A percentile compares a stretch with the other conserved stretches of the same genome.
These are phyloP conservation scores for Picus viridis DNA, from an alignment of 2,797 vertebrate genomes.

Conservation along the genomic window DNA sequence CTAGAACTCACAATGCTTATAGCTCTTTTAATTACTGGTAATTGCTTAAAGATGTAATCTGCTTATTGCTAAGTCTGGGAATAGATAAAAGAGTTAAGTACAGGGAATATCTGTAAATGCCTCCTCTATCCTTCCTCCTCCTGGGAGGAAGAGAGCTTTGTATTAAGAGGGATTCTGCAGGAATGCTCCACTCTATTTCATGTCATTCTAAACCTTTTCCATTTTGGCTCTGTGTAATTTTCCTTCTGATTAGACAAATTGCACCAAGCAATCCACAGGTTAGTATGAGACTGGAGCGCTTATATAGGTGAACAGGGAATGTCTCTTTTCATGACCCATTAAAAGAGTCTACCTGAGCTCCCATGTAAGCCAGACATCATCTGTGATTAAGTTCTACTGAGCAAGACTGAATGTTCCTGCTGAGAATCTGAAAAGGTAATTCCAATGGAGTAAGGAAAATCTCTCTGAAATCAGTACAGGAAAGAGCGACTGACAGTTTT, in stretches of 20 bases:
- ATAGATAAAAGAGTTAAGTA: neutral
- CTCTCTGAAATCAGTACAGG: conserved; percentile 42
- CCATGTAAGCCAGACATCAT: neutral
- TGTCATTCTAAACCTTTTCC: neutral
- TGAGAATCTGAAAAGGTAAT: conserved; percentile 26
- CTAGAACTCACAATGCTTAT: neutral
- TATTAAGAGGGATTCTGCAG: neutral
- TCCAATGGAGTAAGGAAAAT: conserved; percentile 19
- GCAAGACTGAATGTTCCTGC: neutral
- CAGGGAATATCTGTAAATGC: neutral
- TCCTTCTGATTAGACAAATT: neutral
- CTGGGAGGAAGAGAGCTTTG: neutral
- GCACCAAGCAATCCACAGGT: neutral
- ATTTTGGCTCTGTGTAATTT: neutral
- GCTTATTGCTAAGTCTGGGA: neutral
- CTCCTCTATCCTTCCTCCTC: neutral
- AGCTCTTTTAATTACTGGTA: neutral
- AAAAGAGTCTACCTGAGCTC: neutral
- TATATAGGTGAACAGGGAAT: neutral
- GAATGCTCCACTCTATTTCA: neutral
- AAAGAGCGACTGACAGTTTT: conserved; percentile 29
- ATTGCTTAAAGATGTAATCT: neutral
- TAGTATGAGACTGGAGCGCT: neutral
- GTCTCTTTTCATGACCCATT: neutral
- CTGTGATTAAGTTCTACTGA: conserved; percentile 9